Percentiles rank a stretch among this genome's conserved stretches.
Evolutionary conservation across 2,888 invertebrate species (phyloP).

Genomic region (Pristionchus fissidentatus): DNA sequence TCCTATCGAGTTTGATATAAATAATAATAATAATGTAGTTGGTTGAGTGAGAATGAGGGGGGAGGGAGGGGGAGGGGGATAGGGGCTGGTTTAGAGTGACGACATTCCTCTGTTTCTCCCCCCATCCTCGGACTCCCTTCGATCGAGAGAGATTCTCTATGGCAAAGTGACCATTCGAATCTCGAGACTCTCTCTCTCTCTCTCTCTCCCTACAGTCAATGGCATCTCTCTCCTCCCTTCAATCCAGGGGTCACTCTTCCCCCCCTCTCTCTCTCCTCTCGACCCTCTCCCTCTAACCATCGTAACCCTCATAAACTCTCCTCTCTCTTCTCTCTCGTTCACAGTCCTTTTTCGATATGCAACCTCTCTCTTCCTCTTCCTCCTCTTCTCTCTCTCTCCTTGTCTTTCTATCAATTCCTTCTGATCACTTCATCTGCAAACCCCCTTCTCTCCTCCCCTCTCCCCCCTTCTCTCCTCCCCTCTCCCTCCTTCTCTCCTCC

Average conservation of each 20-base stretch:
- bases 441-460: not conserved
- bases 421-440: no score
- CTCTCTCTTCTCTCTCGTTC: constrained; percentile 1
- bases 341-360: constrained; percentile 9
- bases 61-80: not conserved
- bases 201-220: not conserved
- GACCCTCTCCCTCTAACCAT: constrained; percentile 1
- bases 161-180: no score
- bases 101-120: not conserved
- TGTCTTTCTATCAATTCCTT: not conserved
- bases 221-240: constrained; percentile 1
- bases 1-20: constrained; percentile 15
- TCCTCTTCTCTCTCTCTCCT: not conserved
- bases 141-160: no score
- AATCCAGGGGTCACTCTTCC: constrained; percentile 10
- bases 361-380: not conserved
- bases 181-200: not conserved
- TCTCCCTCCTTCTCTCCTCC: not conserved
- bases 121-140: not conserved
- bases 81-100: not conserved
- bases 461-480: not conserved
- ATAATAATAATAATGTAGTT: constrained; percentile 13
- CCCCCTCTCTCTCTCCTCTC: not conserved
- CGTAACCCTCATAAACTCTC: constrained; percentile 9
- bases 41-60: not conserved